Conservation (phyloP, 2,888 invertebrate genomes). For the Mantis religiosa region DNA sequence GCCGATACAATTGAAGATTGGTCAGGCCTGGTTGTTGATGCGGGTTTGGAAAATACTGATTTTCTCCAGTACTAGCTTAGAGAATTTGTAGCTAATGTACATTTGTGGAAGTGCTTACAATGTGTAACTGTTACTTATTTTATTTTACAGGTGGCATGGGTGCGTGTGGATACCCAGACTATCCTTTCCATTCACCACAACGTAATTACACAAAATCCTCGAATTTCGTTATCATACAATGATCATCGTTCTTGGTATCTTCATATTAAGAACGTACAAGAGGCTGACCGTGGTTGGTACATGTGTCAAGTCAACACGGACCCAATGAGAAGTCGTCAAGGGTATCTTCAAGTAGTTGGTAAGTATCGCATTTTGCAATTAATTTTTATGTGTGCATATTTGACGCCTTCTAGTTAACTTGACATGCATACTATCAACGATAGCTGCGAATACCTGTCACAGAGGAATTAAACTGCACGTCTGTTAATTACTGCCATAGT, state of each 20-base stretch:
- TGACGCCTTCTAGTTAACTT: no score
- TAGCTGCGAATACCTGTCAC: no score
- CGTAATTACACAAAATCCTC: conserved; percentile 85
- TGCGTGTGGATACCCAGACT: conserved; percentile 87
- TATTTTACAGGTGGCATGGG: conserved; percentile 78
- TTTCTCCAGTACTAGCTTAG: no score
- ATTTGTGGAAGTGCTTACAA: no score
- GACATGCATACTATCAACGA: no score
- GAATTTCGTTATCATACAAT: conserved; percentile 81
- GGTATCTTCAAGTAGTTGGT: conserved; percentile 89
- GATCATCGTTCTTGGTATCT: conserved; percentile 90
- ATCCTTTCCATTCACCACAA: conserved; percentile 88
- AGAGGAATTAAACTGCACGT: no score
- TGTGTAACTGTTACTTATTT: background rate
- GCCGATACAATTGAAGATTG: no score
- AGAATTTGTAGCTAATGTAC: no score
- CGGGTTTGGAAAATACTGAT: no score
- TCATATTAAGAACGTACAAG: conserved; percentile 83
- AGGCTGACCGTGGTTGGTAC: conserved; percentile 84
- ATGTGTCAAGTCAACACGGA: conserved; percentile 93
- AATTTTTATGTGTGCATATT: no score
- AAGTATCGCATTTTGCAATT: conserved; percentile 42
- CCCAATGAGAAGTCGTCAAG: conserved; percentile 87
- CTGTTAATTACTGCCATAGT: no score
- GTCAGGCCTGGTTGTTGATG: no score